Conservation (phyloP, 2,888 invertebrate genomes). For the Hypomecis punctinalis region DNA sequence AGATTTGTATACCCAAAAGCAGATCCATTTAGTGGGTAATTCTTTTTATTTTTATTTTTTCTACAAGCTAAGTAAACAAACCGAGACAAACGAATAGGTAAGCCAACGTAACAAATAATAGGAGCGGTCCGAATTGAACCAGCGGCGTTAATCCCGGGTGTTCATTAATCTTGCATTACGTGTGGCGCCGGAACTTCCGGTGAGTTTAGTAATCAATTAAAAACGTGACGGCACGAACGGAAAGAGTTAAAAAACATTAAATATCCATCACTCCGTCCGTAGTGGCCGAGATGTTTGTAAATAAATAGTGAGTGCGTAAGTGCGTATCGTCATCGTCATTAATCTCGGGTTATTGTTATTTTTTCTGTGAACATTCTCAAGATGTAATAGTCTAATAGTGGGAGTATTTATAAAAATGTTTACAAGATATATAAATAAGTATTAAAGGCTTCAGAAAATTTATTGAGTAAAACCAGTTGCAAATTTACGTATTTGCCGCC, state of each 20-base stretch:
- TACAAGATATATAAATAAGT: no score
- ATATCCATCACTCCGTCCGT: slow-evolving; percentile 14
- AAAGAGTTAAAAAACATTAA: slow-evolving; percentile 21
- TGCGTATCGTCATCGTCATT: background rate
- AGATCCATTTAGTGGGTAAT: no score
- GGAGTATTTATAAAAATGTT: no score
- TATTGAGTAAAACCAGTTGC: no score
- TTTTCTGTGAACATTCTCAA: no score
- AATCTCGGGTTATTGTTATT: background rate
- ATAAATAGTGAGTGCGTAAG: slow-evolving; percentile 1
- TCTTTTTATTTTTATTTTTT: no score
- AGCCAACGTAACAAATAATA: background rate
- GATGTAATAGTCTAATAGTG: no score
- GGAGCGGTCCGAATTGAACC: slow-evolving; percentile 9
- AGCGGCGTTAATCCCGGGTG: slow-evolving; percentile 17
- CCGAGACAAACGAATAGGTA: slow-evolving; percentile 8
- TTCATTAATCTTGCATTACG: slow-evolving; percentile 32
- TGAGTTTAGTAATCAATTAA: slow-evolving; percentile 31
- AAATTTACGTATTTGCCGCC: no score
- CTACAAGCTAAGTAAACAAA: no score
- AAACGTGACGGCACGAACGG: slow-evolving; percentile 30
- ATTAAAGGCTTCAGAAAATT: no score
- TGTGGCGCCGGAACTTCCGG: slow-evolving; percentile 34
- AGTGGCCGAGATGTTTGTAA: slow-evolving; percentile 2
- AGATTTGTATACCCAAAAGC: no score